Evolutionary conservation across 2,888 invertebrate genomes (phyloP).

Genomic region (Stenchaetothrips biformis): DNA sequence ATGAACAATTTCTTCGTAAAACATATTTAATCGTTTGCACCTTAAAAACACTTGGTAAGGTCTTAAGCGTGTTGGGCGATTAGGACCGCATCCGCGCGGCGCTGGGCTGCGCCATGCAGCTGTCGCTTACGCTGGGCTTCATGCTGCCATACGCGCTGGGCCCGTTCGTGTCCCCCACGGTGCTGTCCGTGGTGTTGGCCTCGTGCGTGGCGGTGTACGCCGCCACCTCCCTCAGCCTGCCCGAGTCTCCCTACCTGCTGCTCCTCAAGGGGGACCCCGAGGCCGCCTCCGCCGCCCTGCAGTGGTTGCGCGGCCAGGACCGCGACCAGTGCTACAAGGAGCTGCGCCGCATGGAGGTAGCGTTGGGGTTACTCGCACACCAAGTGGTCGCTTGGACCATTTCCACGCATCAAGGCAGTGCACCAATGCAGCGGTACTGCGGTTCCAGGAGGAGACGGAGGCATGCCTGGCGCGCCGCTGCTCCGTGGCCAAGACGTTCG

Average conservation of each 20-base stretch:
- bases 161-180: conserved; percentile 62
- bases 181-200: conserved; percentile 42
- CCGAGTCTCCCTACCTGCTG: conserved; percentile 37
- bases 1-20: no score
- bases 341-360: conserved; percentile 36
- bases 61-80: no score
- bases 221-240: conserved; percentile 35
- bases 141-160: conserved; percentile 66
- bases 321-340: conserved; percentile 35
- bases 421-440: not conserved
- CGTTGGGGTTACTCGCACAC: conserved; percentile 25
- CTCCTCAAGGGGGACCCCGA: conserved; percentile 33
- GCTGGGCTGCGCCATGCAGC: conserved; percentile 73
- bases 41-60: no score
- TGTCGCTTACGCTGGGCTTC: conserved; percentile 65
- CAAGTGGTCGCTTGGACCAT: conserved; percentile 30
- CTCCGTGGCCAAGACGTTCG: conserved; percentile 18
- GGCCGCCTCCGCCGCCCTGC: conserved; percentile 36
- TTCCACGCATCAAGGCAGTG: not conserved
- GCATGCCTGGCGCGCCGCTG: conserved; percentile 31
- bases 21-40: no score
- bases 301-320: conserved; percentile 35
- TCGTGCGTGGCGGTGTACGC: conserved; percentile 33
- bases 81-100: conserved; percentile 74
- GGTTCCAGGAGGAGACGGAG: conserved; percentile 33